Evolutionary conservation across 2,888 invertebrate species (phyloP).

Genomic region (Pantelozetes paolii): DNA sequence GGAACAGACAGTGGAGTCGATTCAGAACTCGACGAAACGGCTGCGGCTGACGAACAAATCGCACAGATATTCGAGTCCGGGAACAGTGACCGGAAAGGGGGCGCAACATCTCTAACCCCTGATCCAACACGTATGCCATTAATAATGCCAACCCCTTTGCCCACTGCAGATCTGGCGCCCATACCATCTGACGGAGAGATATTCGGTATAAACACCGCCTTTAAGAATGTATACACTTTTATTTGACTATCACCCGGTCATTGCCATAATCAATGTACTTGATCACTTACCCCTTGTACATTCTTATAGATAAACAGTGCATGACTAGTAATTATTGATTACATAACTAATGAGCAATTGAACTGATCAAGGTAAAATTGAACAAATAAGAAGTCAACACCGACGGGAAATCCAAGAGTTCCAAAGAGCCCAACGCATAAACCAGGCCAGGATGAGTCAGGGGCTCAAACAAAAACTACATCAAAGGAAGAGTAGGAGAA

Average conservation of each 20-base stretch:
- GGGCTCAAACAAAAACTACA: constrained; percentile 54
- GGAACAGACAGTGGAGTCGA: constrained; percentile 47
- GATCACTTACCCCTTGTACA: too few species aligned
- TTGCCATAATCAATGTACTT: too few species aligned
- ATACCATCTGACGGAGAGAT: constrained; percentile 55
- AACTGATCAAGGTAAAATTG: constrained; percentile 51
- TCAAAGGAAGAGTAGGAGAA: constrained; percentile 49
- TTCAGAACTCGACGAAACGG: constrained; percentile 48
- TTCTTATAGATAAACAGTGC: too few species aligned
- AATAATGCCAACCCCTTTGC: constrained; percentile 49
- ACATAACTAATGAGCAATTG: too few species aligned
- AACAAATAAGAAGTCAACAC: constrained; percentile 52
- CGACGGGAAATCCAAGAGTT: constrained; percentile 52
- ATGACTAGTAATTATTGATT: too few species aligned
- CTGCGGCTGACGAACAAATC: constrained; percentile 51
- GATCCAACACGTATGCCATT: constrained; percentile 41
- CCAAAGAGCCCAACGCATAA: constrained; percentile 52
- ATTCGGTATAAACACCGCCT: too few species aligned
- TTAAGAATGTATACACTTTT: too few species aligned
- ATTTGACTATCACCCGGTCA: too few species aligned
- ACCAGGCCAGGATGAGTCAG: constrained; percentile 53
- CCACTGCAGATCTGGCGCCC: constrained; percentile 55
- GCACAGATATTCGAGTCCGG: constrained; percentile 51
- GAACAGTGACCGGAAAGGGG: constrained; percentile 48
- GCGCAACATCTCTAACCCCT: constrained; percentile 38